Percentiles rank a stretch among this genome's conserved stretches.
Evolutionary conservation across 1,140 invertebrate species (phyloP).

Genomic region (Zaprionus lachaisei): DNA sequence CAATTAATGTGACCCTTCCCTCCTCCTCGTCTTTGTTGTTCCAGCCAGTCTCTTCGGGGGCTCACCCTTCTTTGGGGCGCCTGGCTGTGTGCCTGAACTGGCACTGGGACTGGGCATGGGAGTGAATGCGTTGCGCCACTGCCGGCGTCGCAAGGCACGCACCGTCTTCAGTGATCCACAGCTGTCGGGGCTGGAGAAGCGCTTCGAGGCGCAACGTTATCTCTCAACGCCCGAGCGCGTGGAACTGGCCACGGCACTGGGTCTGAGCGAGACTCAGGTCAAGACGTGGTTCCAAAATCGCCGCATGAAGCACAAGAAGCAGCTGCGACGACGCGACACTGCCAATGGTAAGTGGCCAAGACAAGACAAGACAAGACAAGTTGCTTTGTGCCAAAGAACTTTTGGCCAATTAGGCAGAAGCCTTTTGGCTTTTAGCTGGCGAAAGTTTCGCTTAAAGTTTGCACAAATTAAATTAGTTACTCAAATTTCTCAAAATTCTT

Average conservation of each 20-base stretch:
- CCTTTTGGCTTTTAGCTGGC: slow-evolving; percentile 49
- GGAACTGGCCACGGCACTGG: slow-evolving; percentile 95
- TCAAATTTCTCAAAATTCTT: slow-evolving; percentile 55
- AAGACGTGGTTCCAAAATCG: slow-evolving; percentile 99
- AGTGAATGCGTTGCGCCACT: slow-evolving; percentile 92
- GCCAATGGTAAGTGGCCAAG: slow-evolving; percentile 72
- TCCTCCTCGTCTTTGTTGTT: slow-evolving; percentile 7
- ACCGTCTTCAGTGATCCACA: slow-evolving; percentile 99
- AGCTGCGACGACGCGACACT: slow-evolving; percentile 87
- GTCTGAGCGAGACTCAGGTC: slow-evolving; percentile 98
- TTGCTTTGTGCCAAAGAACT: slow-evolving; percentile 31
- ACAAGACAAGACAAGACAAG: neutral
- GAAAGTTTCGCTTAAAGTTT: slow-evolving; percentile 51
- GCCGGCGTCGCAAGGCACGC: slow-evolving; percentile 95
- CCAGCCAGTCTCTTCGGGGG: slow-evolving; percentile 81
- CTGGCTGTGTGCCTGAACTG: slow-evolving; percentile 85
- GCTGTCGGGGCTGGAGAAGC: slow-evolving; percentile 96
- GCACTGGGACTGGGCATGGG: slow-evolving; percentile 86
- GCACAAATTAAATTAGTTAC: slow-evolving; percentile 73
- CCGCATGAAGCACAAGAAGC: slow-evolving; percentile 99
- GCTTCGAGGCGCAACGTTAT: slow-evolving; percentile 98
- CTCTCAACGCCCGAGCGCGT: slow-evolving; percentile 98
- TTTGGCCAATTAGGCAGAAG: slow-evolving; percentile 56
- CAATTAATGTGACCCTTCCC: slow-evolving; percentile 47
- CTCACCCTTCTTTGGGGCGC: slow-evolving; percentile 84